Base-by-base conservation (phyloP, 2,888 invertebrate genomes). In the Hydroisotoma schaefferi region DNA sequence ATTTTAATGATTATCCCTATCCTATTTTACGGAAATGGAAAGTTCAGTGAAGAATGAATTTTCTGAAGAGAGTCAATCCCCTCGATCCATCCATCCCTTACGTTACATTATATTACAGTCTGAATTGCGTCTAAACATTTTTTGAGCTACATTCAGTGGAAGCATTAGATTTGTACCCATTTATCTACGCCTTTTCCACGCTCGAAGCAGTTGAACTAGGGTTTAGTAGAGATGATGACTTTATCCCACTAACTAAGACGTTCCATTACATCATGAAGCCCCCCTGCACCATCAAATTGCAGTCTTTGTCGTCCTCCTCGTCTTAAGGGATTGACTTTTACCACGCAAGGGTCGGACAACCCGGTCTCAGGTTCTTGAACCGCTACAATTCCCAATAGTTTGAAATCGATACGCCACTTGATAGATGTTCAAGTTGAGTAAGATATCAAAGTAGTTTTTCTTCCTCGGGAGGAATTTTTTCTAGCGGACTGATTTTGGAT, bases 171-270 rank as follows among this genome's bases (percentile, higher is more conserved):
- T n/a, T n/a, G n/a, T 46, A 23, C 46, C 46, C 25, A 46, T 46
- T 46, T 25, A 25, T 46, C 46, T 46, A 22, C 46, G 46, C 25
- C 46, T 46, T 46, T 46, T 46, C 22, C 46, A 46, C 46, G 25
- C 46, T 46, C 20, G 20, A 12, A 22, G 25, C 46, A 46, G 15
- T 46, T 46, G 23, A 46, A 3, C 4, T 5, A 46, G 3, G 22
- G 23, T 23, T 46, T n/a, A n/a, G n/a, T n/a, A n/a, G n/a, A n/a
- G 46, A 46, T 46, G 46, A 46, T 46, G 46, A 46, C 46, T 46
- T 25, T 23, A 22, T 46, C 46, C 22, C 23, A 46, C 46, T 46
- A 46, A 22, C 46, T 46, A 46, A 22, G 25, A 46, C 5, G 46
- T 25, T 23, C 23, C 25, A 46, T 23, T 46, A 46, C 25, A 25